Evolutionary conservation across 2,797 vertebrate species (phyloP).

Genomic region (Nannoperca obscura): DNA sequence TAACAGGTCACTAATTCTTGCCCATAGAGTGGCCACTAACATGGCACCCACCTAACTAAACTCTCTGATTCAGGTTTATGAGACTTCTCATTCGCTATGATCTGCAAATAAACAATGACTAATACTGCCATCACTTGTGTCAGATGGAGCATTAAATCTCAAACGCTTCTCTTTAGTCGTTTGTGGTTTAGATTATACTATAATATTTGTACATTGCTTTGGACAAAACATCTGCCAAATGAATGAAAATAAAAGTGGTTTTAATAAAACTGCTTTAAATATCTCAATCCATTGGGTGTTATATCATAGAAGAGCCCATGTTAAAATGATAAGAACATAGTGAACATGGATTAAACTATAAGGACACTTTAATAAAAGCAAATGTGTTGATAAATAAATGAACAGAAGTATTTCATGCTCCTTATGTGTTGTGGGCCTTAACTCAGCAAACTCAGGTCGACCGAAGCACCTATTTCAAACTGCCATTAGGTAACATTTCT

Average conservation of each 20-base stretch:
- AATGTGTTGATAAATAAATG: background rate
- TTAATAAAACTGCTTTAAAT: conserved; percentile 26
- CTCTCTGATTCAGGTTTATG: background rate
- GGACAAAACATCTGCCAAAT: conserved; percentile 20
- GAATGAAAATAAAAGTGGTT: conserved; percentile 19
- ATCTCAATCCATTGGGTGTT: conserved; percentile 14
- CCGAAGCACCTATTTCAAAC: conserved; percentile 15
- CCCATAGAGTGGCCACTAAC: background rate
- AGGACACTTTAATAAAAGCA: background rate
- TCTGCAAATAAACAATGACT: background rate
- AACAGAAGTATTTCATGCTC: background rate
- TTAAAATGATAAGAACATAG: background rate
- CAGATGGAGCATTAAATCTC: background rate
- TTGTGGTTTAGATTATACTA: background rate
- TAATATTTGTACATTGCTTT: conserved; percentile 6
- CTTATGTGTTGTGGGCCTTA: background rate
- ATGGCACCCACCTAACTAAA: background rate
- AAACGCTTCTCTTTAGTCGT: no score
- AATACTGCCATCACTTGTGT: background rate
- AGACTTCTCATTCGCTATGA: background rate
- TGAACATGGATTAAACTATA: background rate
- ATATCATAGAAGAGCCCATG: background rate
- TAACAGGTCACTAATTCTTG: background rate
- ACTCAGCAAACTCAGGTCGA: conserved; percentile 7
- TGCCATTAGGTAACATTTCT: conserved; percentile 9